These are phyloP conservation scores for Parnassius apollo DNA, from an alignment of 2,888 invertebrate species.

Conservation along the genomic window DNA sequence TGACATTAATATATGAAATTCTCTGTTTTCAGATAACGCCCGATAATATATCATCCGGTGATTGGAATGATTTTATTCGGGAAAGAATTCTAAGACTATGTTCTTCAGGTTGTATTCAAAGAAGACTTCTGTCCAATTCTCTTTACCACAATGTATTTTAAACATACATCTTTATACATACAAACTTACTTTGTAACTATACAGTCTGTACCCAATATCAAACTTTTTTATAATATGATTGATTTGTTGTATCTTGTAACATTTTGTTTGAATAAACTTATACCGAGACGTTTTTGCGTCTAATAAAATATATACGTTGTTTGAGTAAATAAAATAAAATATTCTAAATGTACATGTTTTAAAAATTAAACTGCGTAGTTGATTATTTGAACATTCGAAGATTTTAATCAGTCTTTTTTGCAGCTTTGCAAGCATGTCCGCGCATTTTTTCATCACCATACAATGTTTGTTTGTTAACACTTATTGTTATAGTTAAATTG, in stretches of 20 bases:
- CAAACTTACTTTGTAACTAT: neutral
- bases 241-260: slow-evolving; percentile 6
- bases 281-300: neutral
- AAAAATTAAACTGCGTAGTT: too few species aligned
- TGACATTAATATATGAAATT: neutral
- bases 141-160: slow-evolving; percentile 12
- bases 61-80: slow-evolving; percentile 18
- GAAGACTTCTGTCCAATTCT: slow-evolving; percentile 15
- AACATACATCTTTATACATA: neutral
- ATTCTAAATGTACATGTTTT: too few species aligned
- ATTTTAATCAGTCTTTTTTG: too few species aligned
- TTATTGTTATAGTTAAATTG: neutral
- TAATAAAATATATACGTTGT: too few species aligned
- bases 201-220: neutral
- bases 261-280: too few species aligned
- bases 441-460: too few species aligned
- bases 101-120: slow-evolving; percentile 15
- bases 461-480: too few species aligned
- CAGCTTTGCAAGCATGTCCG: too few species aligned
- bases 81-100: slow-evolving; percentile 10
- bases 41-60: slow-evolving; percentile 3
- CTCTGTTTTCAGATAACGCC: slow-evolving; percentile 22
- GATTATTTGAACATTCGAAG: too few species aligned
- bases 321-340: too few species aligned
- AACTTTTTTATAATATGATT: neutral